A percentile compares a stretch with the other conserved stretches of the same genome.
Evolutionary conservation across 2,797 vertebrate species (phyloP).

Genomic region (Coregonus sp.): DNA sequence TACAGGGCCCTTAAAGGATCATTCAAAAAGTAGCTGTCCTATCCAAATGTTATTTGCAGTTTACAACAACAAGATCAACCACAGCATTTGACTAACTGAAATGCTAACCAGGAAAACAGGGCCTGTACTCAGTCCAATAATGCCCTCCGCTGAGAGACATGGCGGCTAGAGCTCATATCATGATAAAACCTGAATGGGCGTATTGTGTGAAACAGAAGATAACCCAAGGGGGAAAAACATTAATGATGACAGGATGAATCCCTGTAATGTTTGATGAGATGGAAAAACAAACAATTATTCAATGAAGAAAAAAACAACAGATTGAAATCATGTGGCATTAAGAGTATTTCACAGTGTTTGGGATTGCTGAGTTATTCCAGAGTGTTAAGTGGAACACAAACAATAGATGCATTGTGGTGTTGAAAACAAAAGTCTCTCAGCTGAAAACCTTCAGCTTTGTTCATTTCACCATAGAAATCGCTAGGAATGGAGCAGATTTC

Average conservation of each 20-base stretch:
- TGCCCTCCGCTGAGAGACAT: neutral
- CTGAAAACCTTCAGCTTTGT: neutral
- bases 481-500: neutral
- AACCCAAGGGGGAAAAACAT: neutral
- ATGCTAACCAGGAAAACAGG: neutral
- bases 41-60: neutral
- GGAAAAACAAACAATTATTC: neutral
- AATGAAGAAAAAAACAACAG: neutral
- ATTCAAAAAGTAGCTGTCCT: neutral
- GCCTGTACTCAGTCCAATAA: neutral
- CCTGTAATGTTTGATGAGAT: neutral
- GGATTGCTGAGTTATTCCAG: conserved; percentile 8
- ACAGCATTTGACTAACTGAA: neutral
- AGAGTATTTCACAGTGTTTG: neutral
- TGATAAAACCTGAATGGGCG: neutral
- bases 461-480: neutral
- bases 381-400: conserved; percentile 15
- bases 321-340: neutral
- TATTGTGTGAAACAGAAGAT: neutral
- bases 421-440: conserved; percentile 15
- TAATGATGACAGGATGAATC: conserved; percentile 3
- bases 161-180: neutral
- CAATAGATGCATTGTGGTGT: conserved; percentile 15
- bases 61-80: neutral
- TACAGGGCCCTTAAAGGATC: too few species aligned